Percentiles rank a stretch among this genome's conserved stretches.
Evolutionary conservation across 2,113 vertebrate species (phyloP).

Genomic region (Corythaeola cristata): DNA sequence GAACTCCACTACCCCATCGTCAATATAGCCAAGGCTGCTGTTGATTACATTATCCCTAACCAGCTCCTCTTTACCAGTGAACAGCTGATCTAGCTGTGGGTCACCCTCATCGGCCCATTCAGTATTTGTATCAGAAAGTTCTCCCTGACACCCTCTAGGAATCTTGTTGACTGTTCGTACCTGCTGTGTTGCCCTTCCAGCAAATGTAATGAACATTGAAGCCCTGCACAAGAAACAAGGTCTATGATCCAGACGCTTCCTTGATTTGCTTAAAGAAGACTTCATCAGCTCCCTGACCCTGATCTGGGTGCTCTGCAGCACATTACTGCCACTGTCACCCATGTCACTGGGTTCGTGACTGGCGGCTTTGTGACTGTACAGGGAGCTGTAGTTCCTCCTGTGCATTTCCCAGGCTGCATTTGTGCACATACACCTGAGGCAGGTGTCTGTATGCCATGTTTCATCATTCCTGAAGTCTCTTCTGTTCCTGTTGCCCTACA

Average conservation of each 20-base stretch:
- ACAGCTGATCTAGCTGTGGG: background rate
- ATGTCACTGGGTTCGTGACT: background rate
- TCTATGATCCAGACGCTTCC: background rate
- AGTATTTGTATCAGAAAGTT: background rate
- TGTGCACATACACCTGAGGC: background rate
- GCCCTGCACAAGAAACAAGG: background rate
- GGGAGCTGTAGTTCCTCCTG: background rate
- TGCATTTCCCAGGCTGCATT: background rate
- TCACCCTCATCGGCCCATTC: fast-evolving
- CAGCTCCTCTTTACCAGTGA: background rate
- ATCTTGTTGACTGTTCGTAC: background rate
- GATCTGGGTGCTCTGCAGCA: background rate
- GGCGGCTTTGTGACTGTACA: background rate
- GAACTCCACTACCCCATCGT: background rate
- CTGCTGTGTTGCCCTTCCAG: background rate
- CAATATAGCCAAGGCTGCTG: background rate
- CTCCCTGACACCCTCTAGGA: background rate
- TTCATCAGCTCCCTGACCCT: background rate
- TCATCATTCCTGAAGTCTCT: background rate
- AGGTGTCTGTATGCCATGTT: background rate
- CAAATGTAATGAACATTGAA: fast-evolving
- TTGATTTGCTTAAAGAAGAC: background rate
- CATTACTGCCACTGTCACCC: background rate
- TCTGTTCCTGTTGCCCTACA: background rate
- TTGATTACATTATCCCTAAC: background rate